Conservation (phyloP, 2,113 vertebrate species). For the Brachyistius frenatus region DNA sequence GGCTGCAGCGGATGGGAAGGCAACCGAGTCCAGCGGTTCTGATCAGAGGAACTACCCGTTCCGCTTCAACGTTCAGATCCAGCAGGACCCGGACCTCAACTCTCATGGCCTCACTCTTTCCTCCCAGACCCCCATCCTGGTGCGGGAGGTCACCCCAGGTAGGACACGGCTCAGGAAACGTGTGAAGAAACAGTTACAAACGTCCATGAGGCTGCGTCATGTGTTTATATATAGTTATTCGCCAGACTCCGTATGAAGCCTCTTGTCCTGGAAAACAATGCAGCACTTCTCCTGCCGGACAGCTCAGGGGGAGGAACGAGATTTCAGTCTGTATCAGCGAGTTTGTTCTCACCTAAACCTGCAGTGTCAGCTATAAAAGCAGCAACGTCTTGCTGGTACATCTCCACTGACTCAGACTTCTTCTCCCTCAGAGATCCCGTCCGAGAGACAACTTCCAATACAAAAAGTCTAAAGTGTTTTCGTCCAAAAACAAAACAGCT, state of each 20-base stretch:
- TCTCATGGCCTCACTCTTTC: conserved; percentile 83
- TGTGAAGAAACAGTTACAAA: background rate
- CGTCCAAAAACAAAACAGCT: background rate
- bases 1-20: conserved; percentile 68
- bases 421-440: conserved; percentile 9
- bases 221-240: background rate
- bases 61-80: conserved; percentile 81
- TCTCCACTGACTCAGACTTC: conserved; percentile 15
- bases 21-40: conserved; percentile 61
- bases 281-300: background rate
- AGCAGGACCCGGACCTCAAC: conserved; percentile 70
- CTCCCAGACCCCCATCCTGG: conserved; percentile 76
- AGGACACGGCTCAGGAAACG: background rate
- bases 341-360: too few species aligned
- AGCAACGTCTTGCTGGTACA: conserved; percentile 4
- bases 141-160: conserved; percentile 82
- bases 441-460: conserved; percentile 7
- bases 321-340: too few species aligned
- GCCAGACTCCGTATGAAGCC: background rate
- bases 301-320: conserved; percentile 7
- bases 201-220: background rate
- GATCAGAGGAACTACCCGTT: conserved; percentile 81
- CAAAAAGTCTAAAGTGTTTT: conserved; percentile 30
- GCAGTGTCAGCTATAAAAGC: too few species aligned
- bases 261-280: background rate